These are phyloP conservation scores for Caenorhabditis briggsae DNA, from an alignment of 1,140 invertebrate genomes.

Conservation along the genomic window DNA sequence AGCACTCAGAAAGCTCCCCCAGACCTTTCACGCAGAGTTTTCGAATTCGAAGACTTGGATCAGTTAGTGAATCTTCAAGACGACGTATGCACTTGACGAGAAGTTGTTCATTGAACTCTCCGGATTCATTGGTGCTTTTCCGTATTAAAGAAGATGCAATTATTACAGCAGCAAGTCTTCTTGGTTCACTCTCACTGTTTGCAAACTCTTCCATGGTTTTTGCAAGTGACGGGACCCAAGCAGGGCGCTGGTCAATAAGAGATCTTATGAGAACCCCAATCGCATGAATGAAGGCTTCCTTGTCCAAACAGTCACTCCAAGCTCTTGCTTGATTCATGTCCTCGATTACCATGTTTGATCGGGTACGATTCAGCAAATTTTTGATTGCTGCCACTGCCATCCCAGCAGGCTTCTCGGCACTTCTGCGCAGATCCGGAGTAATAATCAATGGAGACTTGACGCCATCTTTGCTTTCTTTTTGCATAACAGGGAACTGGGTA, in stretches of 20 bases:
- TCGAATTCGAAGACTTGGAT: conserved; percentile 62
- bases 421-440: conserved; percentile 71
- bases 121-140: conserved; percentile 45
- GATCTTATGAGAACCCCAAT: conserved; percentile 67
- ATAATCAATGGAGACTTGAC: conserved; percentile 68
- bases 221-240: conserved; percentile 57
- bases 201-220: conserved; percentile 44
- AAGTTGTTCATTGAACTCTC: conserved; percentile 59
- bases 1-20: conserved; percentile 57
- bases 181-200: conserved; percentile 59
- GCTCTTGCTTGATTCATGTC: conserved; percentile 75
- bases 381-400: conserved; percentile 62
- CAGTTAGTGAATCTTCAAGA: conserved; percentile 56
- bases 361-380: conserved; percentile 58
- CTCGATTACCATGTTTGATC: conserved; percentile 71
- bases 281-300: conserved; percentile 70
- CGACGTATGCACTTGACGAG: conserved; percentile 54
- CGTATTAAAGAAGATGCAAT: conserved; percentile 52
- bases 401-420: conserved; percentile 69
- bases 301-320: conserved; percentile 73
- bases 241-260: conserved; percentile 54
- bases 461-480: conserved; percentile 64
- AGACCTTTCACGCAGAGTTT: conserved; percentile 66
- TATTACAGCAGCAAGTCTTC: conserved; percentile 53
- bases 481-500: conserved; percentile 72